Evolutionary conservation across 2,113 vertebrate species (phyloP).

Genomic region (Leiothrix lutea): DNA sequence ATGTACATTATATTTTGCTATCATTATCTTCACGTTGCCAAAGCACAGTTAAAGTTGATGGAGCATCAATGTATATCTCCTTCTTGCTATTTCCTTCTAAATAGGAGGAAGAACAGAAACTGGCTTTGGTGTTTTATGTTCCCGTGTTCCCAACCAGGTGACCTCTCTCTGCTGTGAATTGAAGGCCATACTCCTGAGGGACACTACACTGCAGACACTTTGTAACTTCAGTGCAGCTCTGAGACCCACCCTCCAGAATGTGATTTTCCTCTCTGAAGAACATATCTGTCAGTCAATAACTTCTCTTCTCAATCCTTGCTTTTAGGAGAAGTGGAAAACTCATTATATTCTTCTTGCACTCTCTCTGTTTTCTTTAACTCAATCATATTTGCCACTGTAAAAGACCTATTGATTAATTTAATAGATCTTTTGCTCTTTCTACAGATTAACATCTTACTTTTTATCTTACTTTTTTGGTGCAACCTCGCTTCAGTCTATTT

Average conservation of each 20-base stretch:
- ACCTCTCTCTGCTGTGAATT: not conserved
- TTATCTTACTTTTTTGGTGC: not conserved
- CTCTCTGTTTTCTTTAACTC: constrained; percentile 24
- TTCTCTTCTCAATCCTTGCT: not conserved
- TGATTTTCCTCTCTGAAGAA: not conserved
- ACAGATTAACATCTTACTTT: not conserved
- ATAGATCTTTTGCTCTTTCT: constrained; percentile 22
- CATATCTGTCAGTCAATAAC: not conserved
- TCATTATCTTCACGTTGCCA: not conserved
- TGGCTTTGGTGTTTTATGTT: not conserved
- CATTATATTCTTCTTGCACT: constrained; percentile 11
- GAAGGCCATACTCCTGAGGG: rapidly evolving
- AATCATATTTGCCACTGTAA: constrained; percentile 36
- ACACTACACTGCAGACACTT: not conserved
- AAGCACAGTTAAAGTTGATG: not conserved
- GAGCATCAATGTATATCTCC: not conserved
- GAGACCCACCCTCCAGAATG: not conserved
- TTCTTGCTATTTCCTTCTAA: not conserved
- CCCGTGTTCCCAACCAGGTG: not conserved
- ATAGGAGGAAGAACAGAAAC: not conserved
- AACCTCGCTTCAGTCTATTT: not conserved
- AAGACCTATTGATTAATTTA: constrained; percentile 48
- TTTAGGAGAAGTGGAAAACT: not conserved
- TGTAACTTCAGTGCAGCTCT: not conserved
- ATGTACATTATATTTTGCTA: not conserved